Percentiles rank a stretch among this genome's conserved stretches.
phyloP scores from a whole-genome alignment of 2,113 vertebrate species.

The Cisticola juncidis region DNA sequence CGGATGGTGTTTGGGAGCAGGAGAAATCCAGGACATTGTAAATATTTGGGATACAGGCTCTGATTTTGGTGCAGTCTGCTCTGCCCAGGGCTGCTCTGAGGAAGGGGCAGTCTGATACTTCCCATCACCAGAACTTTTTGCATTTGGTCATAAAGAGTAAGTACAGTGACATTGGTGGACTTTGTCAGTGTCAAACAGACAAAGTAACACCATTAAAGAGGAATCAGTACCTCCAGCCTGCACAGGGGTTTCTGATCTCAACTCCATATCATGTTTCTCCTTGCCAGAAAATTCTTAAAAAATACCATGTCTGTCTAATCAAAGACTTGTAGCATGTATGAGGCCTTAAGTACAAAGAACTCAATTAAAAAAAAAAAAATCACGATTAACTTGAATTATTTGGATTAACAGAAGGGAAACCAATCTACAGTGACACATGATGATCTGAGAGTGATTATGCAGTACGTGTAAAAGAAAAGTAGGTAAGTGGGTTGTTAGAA shows the following conservation, averaged over 20 bases:
- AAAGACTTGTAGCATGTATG: background rate
- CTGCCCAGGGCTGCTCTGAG: background rate
- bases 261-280: background rate
- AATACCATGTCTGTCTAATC: background rate
- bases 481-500: constrained; percentile 30
- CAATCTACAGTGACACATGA: background rate
- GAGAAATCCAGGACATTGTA: background rate
- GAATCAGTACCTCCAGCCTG: background rate
- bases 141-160: background rate
- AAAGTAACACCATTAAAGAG: background rate
- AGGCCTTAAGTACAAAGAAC: background rate
- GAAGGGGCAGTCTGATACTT: background rate
- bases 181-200: background rate
- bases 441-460: constrained; percentile 31
- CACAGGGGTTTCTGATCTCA: background rate
- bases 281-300: background rate
- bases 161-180: background rate
- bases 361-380: background rate
- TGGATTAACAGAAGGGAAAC: constrained; percentile 1
- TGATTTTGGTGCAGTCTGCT: background rate
- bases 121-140: background rate
- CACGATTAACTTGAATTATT: constrained; percentile 7
- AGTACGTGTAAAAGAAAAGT: constrained; percentile 4
- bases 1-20: background rate
- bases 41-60: background rate